phyloP scores from a whole-genome alignment of 2,113 vertebrate genomes.

The Prolemur simus region DNA sequence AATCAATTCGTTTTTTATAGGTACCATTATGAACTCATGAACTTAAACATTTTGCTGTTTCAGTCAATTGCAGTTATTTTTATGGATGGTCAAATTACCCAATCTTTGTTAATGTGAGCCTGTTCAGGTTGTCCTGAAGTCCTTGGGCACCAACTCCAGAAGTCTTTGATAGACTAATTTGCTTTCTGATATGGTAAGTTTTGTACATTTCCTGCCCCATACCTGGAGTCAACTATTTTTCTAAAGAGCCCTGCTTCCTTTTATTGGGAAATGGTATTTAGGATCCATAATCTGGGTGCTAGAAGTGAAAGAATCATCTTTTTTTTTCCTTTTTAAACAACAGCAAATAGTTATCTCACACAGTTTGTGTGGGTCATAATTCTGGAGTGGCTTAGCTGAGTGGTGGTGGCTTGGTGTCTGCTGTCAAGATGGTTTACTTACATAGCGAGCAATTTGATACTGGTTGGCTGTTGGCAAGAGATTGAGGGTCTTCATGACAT shows the following conservation, averaged over 20 bases:
- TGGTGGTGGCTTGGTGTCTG: not conserved
- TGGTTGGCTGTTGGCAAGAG: not conserved
- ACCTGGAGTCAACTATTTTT: not conserved
- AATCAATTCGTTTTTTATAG: not conserved
- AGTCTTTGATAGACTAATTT: not conserved
- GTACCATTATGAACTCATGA: not conserved
- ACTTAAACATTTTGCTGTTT: conserved; percentile 21
- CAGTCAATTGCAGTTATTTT: not conserved
- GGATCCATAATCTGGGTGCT: not conserved
- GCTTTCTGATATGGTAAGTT: conserved; percentile 5
- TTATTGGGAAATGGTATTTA: conserved; percentile 34
- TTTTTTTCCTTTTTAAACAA: not conserved
- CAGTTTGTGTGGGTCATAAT: not conserved
- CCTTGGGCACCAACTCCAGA: not conserved
- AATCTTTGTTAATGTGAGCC: not conserved
- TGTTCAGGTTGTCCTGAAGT: not conserved
- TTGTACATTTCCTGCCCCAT: not conserved
- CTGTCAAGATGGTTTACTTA: not conserved
- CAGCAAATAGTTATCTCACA: not conserved
- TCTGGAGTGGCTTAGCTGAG: not conserved
- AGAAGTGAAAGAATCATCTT: not conserved
- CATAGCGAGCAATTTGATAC: not conserved
- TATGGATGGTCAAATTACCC: not conserved
- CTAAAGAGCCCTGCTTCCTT: not conserved
- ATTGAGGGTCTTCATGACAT: not conserved